Evolutionary conservation across 2,797 vertebrate genomes (phyloP), one percentile per base, ranked within the genome.

Genomic region (Tenualosa ilisha): DNA sequence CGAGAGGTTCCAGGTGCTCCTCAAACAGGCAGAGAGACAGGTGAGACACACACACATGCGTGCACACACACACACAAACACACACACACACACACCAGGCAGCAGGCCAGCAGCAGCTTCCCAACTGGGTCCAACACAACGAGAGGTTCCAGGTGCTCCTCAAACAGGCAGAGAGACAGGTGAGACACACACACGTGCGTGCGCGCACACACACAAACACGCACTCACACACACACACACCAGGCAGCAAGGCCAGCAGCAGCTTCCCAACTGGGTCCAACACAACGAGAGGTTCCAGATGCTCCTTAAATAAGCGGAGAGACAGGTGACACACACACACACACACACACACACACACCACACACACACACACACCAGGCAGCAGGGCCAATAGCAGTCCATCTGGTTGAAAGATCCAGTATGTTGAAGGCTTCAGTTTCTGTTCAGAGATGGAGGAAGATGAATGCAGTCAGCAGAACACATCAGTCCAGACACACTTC

Each of bases 1-100:
- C 20, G 97, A 98, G 24, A 96, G 97, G 87, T 98, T 99, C 92
- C 94, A 96, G 6, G 91, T 96, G 85, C 94, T 99, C 87, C 96
- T 99, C 87, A 96, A 93, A 88, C 96, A 96, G 89, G 96, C 97
- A 0, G 98, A 99, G 93, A 98, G 95, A 93, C 97, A 95, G 96
- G 98, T 96, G 17, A 15, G 53, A 13, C 43, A 51, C 24, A 6
- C 26, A 6, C 20, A 49, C 53, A 15, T 3, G n/a, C 68, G 81
- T 37, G 68, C 46, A 26, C 37, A 24, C 51, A 17, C 37, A 79
- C 20, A n/a, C 63, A 37, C 54, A 65, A 11, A 72, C 40, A n/a
- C 24, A 5, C 26, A 6, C n/a, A 31, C 31, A 31, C 31, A 31
- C 31, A 31, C 31, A 31, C 31, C 31, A 31, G 31, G 31, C 31